A percentile compares a stretch with the other conserved stretches of the same genome.
Conservation (phyloP, 2,797 vertebrate genomes). For the Nasua narica region DNA sequence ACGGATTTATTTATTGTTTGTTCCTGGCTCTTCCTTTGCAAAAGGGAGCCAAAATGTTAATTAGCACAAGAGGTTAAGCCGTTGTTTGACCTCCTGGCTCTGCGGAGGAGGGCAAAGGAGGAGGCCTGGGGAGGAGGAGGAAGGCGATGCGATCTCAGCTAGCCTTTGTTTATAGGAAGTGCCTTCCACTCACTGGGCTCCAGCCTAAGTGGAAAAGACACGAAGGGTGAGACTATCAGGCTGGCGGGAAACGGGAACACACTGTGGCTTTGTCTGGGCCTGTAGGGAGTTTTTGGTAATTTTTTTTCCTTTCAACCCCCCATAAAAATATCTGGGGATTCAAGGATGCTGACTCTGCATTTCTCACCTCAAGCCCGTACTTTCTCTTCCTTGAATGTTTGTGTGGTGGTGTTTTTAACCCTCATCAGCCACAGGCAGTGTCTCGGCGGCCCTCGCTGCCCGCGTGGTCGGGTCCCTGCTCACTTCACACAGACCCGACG, state of each 20-base stretch:
- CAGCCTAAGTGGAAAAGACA: slow-evolving; percentile 10
- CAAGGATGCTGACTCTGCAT: slow-evolving; percentile 45
- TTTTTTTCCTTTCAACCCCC: not conserved
- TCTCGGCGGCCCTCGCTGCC: slow-evolving; percentile 36
- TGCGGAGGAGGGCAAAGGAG: slow-evolving; percentile 55
- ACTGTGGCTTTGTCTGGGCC: slow-evolving; percentile 60
- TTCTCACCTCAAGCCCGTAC: slow-evolving; percentile 23
- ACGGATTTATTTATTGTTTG: slow-evolving; percentile 59
- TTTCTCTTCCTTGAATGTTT: slow-evolving; percentile 23
- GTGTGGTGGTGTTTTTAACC: not conserved
- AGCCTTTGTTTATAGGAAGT: slow-evolving; percentile 71
- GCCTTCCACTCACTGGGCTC: slow-evolving; percentile 52
- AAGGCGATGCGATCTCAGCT: slow-evolving; percentile 68
- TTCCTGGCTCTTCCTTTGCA: slow-evolving; percentile 68
- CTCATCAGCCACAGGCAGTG: slow-evolving; percentile 24
- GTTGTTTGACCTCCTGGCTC: slow-evolving; percentile 76
- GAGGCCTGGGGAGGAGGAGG: slow-evolving; percentile 48
- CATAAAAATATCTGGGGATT: slow-evolving; percentile 67
- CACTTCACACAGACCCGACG: slow-evolving; percentile 41
- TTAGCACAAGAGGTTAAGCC: slow-evolving; percentile 75
- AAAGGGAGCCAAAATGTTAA: slow-evolving; percentile 73
- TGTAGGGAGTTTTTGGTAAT: slow-evolving; percentile 56
- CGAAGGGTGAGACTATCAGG: slow-evolving; percentile 54
- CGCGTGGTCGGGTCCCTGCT: not conserved
- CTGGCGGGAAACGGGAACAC: slow-evolving; percentile 62